These are phyloP conservation scores for Percopsis transmontana DNA, from an alignment of 2,113 vertebrate genomes.

Conservation along the genomic window DNA sequence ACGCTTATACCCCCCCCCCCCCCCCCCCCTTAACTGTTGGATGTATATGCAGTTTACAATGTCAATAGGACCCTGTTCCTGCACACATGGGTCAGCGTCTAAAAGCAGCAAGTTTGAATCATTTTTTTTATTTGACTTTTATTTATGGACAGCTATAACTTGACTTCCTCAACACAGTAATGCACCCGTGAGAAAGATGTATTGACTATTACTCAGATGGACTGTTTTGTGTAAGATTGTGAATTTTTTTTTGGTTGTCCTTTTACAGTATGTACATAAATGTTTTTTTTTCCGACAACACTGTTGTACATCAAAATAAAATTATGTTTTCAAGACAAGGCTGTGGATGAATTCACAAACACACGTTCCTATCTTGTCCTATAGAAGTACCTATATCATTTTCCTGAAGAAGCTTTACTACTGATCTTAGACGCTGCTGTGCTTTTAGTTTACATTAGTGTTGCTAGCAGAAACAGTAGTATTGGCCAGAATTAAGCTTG, in stretches of 20 bases:
- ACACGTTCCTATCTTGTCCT: not conserved
- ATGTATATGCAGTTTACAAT: slow-evolving; percentile 44
- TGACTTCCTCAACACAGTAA: slow-evolving; percentile 51
- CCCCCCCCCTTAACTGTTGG: slow-evolving; percentile 26
- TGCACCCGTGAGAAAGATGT: slow-evolving; percentile 48
- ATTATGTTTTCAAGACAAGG: slow-evolving; percentile 71
- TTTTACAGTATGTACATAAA: slow-evolving; percentile 81
- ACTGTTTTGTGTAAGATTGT: slow-evolving; percentile 62
- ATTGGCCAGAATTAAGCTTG: too few relatives aligned
- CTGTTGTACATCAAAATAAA: slow-evolving; percentile 76
- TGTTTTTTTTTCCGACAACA: slow-evolving; percentile 73
- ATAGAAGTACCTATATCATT: too few relatives aligned
- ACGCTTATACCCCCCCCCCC: too few relatives aligned
- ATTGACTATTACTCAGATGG: slow-evolving; percentile 52
- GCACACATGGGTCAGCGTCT: slow-evolving; percentile 32
- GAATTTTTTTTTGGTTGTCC: slow-evolving; percentile 69
- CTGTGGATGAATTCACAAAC: slow-evolving; percentile 27
- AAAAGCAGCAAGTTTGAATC: slow-evolving; percentile 40
- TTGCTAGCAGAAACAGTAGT: too few relatives aligned
- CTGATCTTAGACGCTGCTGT: too few relatives aligned
- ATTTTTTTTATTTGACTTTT: slow-evolving; percentile 44
- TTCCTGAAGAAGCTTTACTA: too few relatives aligned
- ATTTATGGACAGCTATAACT: slow-evolving; percentile 67
- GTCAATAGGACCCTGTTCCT: slow-evolving; percentile 33
- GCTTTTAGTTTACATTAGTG: too few relatives aligned